Conservation (phyloP, 2,797 vertebrate species). For the Platyrinchus mystaceus region DNA sequence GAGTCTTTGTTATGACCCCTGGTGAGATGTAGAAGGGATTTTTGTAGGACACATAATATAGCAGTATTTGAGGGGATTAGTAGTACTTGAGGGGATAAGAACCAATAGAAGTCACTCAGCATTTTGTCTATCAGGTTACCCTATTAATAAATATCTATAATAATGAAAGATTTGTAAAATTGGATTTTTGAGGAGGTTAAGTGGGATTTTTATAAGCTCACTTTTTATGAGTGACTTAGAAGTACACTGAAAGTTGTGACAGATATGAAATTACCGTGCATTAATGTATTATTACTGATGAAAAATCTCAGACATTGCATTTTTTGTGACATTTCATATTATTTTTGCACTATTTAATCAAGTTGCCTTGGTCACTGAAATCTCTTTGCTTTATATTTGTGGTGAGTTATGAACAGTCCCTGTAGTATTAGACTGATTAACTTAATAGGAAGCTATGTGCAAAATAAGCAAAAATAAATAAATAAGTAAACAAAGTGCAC, state of each 20-base stretch:
- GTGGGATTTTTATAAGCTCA: constrained; percentile 11
- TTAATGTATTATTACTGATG: not conserved
- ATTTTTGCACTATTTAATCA: not conserved
- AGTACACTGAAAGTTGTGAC: not conserved
- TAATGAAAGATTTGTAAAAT: constrained; percentile 9
- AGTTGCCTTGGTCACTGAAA: not conserved
- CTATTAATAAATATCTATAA: constrained; percentile 16
- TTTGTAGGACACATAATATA: not conserved
- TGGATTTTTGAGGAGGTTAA: not conserved
- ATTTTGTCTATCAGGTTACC: not conserved
- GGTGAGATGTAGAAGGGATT: not conserved
- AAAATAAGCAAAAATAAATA: constrained; percentile 57
- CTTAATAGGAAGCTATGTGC: constrained; percentile 45
- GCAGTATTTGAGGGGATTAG: constrained; percentile 12
- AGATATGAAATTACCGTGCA: not conserved
- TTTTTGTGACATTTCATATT: not conserved
- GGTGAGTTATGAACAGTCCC: constrained; percentile 8
- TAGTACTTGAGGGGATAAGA: constrained; percentile 4
- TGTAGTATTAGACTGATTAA: constrained; percentile 38
- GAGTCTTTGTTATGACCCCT: not conserved
- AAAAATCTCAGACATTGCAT: not conserved
- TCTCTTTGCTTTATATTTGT: not conserved
- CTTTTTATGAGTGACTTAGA: not conserved
- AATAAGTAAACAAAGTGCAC: constrained; percentile 19
- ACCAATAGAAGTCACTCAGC: not conserved